Evolutionary conservation across 2,888 invertebrate genomes (phyloP), one percentile per base, ranked within the genome.

Genomic region (Dynastes tityus): DNA sequence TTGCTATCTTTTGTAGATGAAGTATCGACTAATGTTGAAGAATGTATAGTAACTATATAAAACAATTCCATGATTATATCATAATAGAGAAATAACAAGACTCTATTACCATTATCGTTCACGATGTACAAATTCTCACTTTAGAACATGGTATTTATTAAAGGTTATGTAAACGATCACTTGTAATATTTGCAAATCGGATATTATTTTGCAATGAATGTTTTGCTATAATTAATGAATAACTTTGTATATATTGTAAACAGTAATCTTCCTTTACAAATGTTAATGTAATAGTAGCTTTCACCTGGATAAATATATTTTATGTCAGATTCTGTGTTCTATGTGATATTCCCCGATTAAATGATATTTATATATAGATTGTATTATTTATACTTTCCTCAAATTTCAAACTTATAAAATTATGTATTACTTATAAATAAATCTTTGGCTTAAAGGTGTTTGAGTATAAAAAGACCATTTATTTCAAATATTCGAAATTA

Each of bases 271-370:
- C 55, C 53, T 61, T 61, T 27, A 61, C 40, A 61, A 45, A 74
- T 74, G 45, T 61, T 61, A 22, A 61, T 74, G 45, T 74, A 73
- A 67, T 74, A 63, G 22, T 74, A 61, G 61, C 63, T 61, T 74
- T 61, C 27, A 32, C 61, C 45, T 74, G 29, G 63, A 40, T 63
- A 61, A 68, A 61, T 74, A 76, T 67, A 71, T 63, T 78, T 71
- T 78, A 73, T 32, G 73, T 78, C 74, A 78, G 45, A 73, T 74
- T 78, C 74, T 78, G 67, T 74, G 78, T 78, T 78, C 65, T 73
- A 74, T 74, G 77, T 77, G 77, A 77, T 77, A 77, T 51, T 70
- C 65, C 37, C 27, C 37, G 37, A 78, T 29, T 78, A 78, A 78
- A 78, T 63, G 40, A 78, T 78, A 78, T 78, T 78, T 78, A 71